These are phyloP conservation scores for Dermochelys coriacea DNA, from an alignment of 2,797 vertebrate genomes.

Conservation along the genomic window DNA sequence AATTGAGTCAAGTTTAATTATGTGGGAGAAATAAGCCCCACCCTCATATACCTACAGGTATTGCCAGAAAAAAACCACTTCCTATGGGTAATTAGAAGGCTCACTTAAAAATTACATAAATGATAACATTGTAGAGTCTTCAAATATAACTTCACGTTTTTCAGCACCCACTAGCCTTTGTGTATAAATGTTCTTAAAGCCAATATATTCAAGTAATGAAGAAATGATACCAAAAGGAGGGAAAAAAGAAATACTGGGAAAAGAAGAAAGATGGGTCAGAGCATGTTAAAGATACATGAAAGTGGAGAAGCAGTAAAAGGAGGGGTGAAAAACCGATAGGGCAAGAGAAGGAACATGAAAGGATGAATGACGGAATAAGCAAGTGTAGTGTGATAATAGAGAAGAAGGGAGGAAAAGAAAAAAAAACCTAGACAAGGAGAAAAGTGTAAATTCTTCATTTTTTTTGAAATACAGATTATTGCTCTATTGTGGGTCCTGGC, in stretches of 20 bases:
- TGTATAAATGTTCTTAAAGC: not conserved
- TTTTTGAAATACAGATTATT: not conserved
- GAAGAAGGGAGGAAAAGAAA: not conserved
- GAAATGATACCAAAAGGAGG: not conserved
- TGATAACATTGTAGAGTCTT: not conserved
- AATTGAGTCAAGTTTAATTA: not conserved
- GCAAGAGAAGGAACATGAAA: not conserved
- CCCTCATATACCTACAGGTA: too few species aligned
- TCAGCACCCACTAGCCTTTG: not conserved
- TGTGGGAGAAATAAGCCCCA: too few species aligned
- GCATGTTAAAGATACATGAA: not conserved
- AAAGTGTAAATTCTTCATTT: not conserved
- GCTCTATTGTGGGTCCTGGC: not conserved
- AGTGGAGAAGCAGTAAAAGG: not conserved
- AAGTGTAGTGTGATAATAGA: not conserved
- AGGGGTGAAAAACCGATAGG: too few species aligned
- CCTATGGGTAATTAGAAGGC: not conserved
- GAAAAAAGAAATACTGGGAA: not conserved
- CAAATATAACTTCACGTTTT: not conserved
- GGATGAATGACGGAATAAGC: not conserved
- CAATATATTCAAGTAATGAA: not conserved
- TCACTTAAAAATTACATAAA: not conserved
- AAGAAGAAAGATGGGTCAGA: not conserved
- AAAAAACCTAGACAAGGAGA: not conserved
- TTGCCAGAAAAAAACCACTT: not conserved